A percentile compares a stretch with the other conserved stretches of the same genome.
Evolutionary conservation across 1,140 invertebrate species (phyloP).

Genomic region (Luehdorfia chinensis): DNA sequence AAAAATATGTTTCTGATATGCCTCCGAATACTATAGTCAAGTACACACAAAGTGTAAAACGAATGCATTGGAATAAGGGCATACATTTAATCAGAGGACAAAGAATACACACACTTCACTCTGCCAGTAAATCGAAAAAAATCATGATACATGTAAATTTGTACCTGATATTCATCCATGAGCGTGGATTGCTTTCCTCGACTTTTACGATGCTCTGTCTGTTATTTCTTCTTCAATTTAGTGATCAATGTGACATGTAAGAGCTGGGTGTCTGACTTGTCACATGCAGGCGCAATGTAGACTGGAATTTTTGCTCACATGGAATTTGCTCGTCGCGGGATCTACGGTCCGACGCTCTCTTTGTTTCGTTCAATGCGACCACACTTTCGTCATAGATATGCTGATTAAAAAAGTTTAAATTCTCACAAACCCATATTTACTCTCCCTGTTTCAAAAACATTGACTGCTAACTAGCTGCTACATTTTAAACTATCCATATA

Average conservation of each 20-base stretch:
- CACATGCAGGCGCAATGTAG: neutral
- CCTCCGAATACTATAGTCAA: too few relatives aligned
- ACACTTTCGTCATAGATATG: constrained; percentile 46
- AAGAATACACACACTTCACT: too few relatives aligned
- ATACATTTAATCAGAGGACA: too few relatives aligned
- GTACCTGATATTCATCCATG: constrained; percentile 62
- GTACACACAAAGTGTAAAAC: too few relatives aligned
- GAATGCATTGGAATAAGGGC: too few relatives aligned
- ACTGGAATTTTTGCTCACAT: constrained; percentile 2
- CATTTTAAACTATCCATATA: too few relatives aligned
- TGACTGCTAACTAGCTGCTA: too few relatives aligned
- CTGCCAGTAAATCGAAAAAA: too few relatives aligned
- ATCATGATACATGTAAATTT: constrained; percentile 3
- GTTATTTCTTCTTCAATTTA: too few relatives aligned
- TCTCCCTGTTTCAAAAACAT: neutral
- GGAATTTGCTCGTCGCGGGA: constrained; percentile 37
- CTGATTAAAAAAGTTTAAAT: constrained; percentile 12
- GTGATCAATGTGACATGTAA: too few relatives aligned
- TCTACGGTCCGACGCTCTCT: constrained; percentile 54
- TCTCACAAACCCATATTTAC: constrained; percentile 6
- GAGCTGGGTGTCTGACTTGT: neutral
- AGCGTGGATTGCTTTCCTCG: constrained; percentile 32
- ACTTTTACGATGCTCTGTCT: too few relatives aligned
- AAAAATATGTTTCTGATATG: too few relatives aligned
- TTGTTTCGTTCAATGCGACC: constrained; percentile 43